Base-by-base conservation (phyloP, 2,113 vertebrate species). In the Scophthalmus maximus region DNA sequence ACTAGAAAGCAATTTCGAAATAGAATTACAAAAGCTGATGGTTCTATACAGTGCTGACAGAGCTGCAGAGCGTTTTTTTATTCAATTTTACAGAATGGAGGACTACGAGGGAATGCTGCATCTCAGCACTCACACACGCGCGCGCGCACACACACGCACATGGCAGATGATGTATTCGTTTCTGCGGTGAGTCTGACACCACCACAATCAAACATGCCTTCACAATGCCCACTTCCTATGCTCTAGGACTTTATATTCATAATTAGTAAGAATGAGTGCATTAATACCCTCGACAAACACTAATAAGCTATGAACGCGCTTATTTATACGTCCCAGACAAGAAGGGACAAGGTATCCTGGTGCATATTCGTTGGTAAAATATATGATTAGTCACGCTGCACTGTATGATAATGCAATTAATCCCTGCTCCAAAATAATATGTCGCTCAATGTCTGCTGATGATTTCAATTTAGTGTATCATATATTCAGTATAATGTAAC, bases 61-160 rank as follows among this genome's bases (percentile, higher is more conserved):
- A 44, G 36, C 34, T 1, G 14, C 3, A 0, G 30, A 38, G 49
- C 32, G 6, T 23, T 44, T 57, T 29, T 32, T n/a, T 50, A 58
- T 63, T 25, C 38, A 34, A 52, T 75, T 55, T 40, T 55, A 61
- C 29, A 47, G 51, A 62, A 23, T 11, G 14, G 42, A 74, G 30
- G 36, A 23, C 34, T 12, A 22, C 14, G 14, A 47, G n/a, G 27
- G 27, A 26, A 11, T 10, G 50, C 44, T 51, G 44, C n/a, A n/a
- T n/a, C 40, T 17, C 40, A 17, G 17, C 40, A 42, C 40, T 17
- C 40, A 42, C 42, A 44, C 42, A 44, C 42, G n/a, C 42, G n/a
- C 42, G n/a, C 42, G 8, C 42, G n/a, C 42, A n/a, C 18, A 44
- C 18, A 44, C 42, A 44, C 42, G n/a, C 42, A 44, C 42, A n/a